Percentiles rank a stretch among this genome's conserved stretches.
phyloP scores from a whole-genome alignment of 2,888 invertebrate species.

The Sceliomorpha sp. region DNA sequence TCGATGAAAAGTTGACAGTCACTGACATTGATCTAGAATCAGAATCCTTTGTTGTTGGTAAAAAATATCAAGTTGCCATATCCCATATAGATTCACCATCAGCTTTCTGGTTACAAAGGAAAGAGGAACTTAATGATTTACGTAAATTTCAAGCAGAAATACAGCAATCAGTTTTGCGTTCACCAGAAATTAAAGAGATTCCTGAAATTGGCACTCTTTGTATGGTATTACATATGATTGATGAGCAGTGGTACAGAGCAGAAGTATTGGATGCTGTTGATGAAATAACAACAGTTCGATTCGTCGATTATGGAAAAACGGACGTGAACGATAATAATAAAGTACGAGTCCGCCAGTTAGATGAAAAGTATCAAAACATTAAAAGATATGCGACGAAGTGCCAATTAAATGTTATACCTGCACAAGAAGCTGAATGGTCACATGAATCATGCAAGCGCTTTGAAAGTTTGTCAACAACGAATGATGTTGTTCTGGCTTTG shows the following conservation, averaged over 20 bases:
- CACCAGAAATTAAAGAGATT: conserved; percentile 82
- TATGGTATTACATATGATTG: conserved; percentile 89
- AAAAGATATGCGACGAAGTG: conserved; percentile 84
- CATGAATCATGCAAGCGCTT: too few species aligned
- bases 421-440: conserved; percentile 68
- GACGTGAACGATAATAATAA: conserved; percentile 86
- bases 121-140: conserved; percentile 82
- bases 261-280: conserved; percentile 90
- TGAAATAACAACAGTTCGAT: conserved; percentile 88
- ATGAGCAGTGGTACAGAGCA: conserved; percentile 96
- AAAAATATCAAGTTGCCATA: conserved; percentile 81
- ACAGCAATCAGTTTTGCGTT: too few species aligned
- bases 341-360: conserved; percentile 84
- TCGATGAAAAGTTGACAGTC: conserved; percentile 81
- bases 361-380: conserved; percentile 82
- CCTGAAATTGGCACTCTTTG: conserved; percentile 85
- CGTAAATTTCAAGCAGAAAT: conserved; percentile 83
- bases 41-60: conserved; percentile 61
- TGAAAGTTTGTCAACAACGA: background rate
- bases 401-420: conserved; percentile 86
- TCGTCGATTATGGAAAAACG: conserved; percentile 90
- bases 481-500: too few species aligned
- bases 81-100: conserved; percentile 89
- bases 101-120: conserved; percentile 88
- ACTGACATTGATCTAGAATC: conserved; percentile 58